phyloP scores from a whole-genome alignment of 2,113 vertebrate species.

The Proterorhinus semilunaris region DNA sequence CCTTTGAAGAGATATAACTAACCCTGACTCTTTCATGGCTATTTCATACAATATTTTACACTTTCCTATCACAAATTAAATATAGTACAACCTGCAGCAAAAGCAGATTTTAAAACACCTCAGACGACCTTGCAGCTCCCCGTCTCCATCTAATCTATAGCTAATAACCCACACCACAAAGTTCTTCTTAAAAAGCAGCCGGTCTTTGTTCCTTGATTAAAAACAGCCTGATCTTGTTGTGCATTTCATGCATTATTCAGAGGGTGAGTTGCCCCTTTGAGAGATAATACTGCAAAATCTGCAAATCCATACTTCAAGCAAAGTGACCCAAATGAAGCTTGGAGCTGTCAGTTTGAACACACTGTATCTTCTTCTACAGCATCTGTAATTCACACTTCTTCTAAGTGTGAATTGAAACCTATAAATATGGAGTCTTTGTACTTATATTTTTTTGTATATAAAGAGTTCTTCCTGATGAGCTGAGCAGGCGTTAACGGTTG shows the following conservation, averaged over 20 bases:
- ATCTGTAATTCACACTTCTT: no score
- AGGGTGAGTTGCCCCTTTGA: slow-evolving; percentile 46
- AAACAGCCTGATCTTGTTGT: slow-evolving; percentile 36
- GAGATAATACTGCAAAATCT: slow-evolving; percentile 60
- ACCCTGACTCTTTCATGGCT: no score
- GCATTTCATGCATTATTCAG: slow-evolving; percentile 56
- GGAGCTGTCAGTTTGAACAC: slow-evolving; percentile 38
- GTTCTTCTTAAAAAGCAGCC: slow-evolving; percentile 32
- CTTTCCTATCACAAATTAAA: not conserved
- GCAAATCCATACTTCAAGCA: slow-evolving; percentile 50
- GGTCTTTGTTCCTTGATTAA: slow-evolving; percentile 34
- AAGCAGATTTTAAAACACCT: not conserved
- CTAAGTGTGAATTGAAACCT: not conserved
- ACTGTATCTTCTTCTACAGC: slow-evolving; percentile 3
- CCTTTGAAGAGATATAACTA: no score
- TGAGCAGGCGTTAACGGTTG: slow-evolving; percentile 28
- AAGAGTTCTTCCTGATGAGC: slow-evolving; percentile 35
- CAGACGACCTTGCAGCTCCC: slow-evolving; percentile 19
- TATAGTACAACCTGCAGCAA: not conserved
- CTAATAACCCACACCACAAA: slow-evolving; percentile 13
- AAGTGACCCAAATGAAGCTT: slow-evolving; percentile 30
- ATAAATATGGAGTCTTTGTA: not conserved
- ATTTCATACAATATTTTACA: no score
- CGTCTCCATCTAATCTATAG: slow-evolving; percentile 6
- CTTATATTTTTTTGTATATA: slow-evolving; percentile 24